These are phyloP conservation scores for Trigoniulus corallinus DNA, from an alignment of 1,140 invertebrate species.

Conservation along the genomic window DNA sequence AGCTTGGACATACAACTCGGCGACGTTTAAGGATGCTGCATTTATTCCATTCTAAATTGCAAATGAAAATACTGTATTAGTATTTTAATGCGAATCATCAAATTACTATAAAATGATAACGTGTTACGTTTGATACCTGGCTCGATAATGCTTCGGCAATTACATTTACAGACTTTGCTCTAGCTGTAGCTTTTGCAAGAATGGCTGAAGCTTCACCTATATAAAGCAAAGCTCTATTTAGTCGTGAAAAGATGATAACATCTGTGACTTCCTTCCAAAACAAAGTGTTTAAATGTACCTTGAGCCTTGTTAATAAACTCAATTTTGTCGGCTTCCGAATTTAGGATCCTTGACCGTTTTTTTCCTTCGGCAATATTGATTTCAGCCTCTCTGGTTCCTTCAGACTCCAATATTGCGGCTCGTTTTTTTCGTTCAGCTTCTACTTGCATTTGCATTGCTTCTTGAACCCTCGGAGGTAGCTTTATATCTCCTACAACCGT, in stretches of 20 bases:
- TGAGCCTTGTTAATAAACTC: slow-evolving; percentile 29
- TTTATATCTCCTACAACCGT: slow-evolving; percentile 62
- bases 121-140: too few relatives aligned
- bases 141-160: slow-evolving; percentile 47
- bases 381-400: slow-evolving; percentile 78
- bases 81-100: background rate
- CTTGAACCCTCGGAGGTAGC: slow-evolving; percentile 79
- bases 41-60: slow-evolving; percentile 46
- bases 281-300: slow-evolving; percentile 45
- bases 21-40: slow-evolving; percentile 79
- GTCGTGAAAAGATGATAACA: too few relatives aligned
- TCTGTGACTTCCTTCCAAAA: too few relatives aligned
- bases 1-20: slow-evolving; percentile 86
- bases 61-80: too few relatives aligned
- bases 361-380: slow-evolving; percentile 97
- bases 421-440: slow-evolving; percentile 94
- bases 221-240: too few relatives aligned
- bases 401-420: slow-evolving; percentile 91
- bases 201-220: slow-evolving; percentile 74
- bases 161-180: slow-evolving; percentile 55
- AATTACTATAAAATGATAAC: slow-evolving; percentile 1
- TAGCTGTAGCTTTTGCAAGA: slow-evolving; percentile 63
- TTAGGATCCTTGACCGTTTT: slow-evolving; percentile 72
- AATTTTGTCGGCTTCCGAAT: slow-evolving; percentile 42
- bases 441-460: slow-evolving; percentile 99